Evolutionary conservation across 2,888 invertebrate genomes (phyloP), one percentile per base, ranked within the genome.

Genomic region (Stenolophus ochropezus): DNA sequence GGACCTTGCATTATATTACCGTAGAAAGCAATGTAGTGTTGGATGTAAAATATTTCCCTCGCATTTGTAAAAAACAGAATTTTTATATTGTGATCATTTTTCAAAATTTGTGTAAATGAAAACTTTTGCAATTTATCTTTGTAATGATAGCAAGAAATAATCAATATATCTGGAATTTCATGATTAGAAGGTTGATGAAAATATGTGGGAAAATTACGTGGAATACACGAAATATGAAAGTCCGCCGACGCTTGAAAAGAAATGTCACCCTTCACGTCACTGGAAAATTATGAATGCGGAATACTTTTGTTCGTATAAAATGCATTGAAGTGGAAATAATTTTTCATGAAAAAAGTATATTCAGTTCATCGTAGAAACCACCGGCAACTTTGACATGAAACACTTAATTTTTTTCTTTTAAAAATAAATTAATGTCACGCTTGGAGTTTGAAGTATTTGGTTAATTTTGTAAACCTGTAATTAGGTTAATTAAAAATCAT

Each of bases 401-500:
- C 53, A 6, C 16, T 56, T 56, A 56, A 56, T 56, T 56, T 56
- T 56, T 42, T n/a, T 56, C 21, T 20, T 21, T 56, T 56, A 21
- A 56, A 56, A 56, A 56, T 56, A 21, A 56, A 56, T 56, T 56
- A 8, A 21, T 56, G 21, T 56, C 56, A 56, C 11, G 20, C 20
- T 20, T 2, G 1, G 20, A 56, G 8, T 56, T 21, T 56, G 61
- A 25, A 61, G 25, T 61, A 25, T 61, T 61, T 61, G 25, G 14
- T 14, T 61, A 61, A 61, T 61, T 61, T 61, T 14, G 23, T 61
- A 61, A 61, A 25, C n/a, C 23, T 27, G 25, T 61, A 61, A 56
- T 61, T 25, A 61, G 61, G 61, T 61, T 25, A 61, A 61, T 61
- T 25, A 61, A 61, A 61, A 61, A 4, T 61, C 6, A 23, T 58